phyloP scores from a whole-genome alignment of 2,113 vertebrate genomes.

The Herpailurus yagouaroundi region DNA sequence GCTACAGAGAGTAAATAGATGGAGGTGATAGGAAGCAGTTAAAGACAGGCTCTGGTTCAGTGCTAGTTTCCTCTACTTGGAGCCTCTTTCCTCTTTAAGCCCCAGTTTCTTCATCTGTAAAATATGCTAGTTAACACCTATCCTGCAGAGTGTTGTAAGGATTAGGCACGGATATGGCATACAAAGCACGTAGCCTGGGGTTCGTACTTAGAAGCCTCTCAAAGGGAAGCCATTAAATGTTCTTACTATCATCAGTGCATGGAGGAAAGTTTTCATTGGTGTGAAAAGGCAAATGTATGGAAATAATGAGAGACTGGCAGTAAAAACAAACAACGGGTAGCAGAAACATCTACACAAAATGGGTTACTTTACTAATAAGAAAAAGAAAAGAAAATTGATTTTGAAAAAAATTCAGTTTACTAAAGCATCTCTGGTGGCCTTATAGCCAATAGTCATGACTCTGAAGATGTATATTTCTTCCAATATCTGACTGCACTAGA shows the following conservation, averaged over 20 bases:
- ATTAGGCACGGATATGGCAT: background rate
- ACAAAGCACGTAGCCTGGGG: background rate
- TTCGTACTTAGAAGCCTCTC: background rate
- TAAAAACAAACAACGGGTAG: background rate
- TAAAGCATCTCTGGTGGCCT: background rate
- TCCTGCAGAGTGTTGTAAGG: background rate
- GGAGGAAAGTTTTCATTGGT: background rate
- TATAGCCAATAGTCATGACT: background rate
- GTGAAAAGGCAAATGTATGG: background rate
- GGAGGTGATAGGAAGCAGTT: background rate
- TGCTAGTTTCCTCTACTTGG: background rate
- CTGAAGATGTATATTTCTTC: background rate
- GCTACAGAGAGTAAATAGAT: background rate
- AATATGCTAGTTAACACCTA: background rate
- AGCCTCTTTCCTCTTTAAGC: background rate
- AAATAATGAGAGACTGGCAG: background rate
- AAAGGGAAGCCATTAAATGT: background rate
- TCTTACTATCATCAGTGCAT: too few relatives aligned
- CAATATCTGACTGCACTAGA: background rate
- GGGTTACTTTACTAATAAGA: background rate
- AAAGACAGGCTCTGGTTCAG: background rate
- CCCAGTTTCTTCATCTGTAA: constrained; percentile 6
- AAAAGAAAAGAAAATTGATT: constrained; percentile 1
- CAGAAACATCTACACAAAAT: background rate
- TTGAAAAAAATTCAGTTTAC: background rate